Base-by-base conservation (phyloP, 1,140 invertebrate genomes). In the Lasaia peninsularis region DNA sequence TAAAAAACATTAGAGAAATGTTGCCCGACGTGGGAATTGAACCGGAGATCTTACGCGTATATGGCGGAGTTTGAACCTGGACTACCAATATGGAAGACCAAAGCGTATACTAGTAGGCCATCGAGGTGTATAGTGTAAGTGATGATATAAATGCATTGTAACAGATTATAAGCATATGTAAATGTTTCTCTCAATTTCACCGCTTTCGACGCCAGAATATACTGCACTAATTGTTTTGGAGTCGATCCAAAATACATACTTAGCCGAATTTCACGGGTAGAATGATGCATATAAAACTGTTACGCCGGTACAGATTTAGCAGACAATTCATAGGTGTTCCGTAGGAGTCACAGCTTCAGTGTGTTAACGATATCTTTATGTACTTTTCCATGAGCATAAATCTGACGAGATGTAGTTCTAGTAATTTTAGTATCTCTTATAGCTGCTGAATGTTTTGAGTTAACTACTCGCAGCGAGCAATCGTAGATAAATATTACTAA, bases 201-300 rank as follows among this genome's bases (percentile, higher is more conserved):
- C 62, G 61, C 61, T 58, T 63, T 58, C 53, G 58, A 55, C 50
- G 37, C 51, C 33, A 53, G 31, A 58, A 37, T 60, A 67, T 55
- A 54, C 61, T 72, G 69, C 73, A 78, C 80, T 86, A 86, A 86
- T 86, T 86, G 83, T 85, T 85, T 86, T 86, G 83, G 83, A 85
- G 64, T 60, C 69, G 51, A 69, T 80, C 83, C 83, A 86, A 84
- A 79, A 77, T 75, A 80, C 74, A 77, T 80, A 82, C 80, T 84
- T 86, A 80, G 71, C 66, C 63, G 70, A 82, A 83, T 83, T 86
- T 83, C 80, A 80, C 71, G 74, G 70, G 68, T 67, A 71, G 68
- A 63, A 61, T 72, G 66, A 67, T 69, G 73, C 71, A 77, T 75
- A 76, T 66, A 73, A 75, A 75, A 80, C 73, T 76, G 73, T 78